These are phyloP conservation scores for Stichodactyla mertensii DNA, from an alignment of 64 coral and sea anemone genomes.

Conservation along the genomic window DNA sequence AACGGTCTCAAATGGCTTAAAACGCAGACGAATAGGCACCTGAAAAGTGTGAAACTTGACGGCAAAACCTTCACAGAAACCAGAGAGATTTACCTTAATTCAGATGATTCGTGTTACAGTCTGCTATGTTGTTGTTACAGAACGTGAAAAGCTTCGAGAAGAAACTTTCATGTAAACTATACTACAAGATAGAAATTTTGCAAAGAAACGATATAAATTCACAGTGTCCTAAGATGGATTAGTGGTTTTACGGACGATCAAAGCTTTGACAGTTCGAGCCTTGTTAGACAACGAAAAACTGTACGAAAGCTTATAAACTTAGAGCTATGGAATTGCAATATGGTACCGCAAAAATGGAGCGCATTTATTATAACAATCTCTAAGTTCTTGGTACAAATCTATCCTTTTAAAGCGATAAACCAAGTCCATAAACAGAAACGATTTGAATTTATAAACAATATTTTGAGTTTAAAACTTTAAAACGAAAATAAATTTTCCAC, in stretches of 20 bases:
- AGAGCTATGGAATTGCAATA: not conserved
- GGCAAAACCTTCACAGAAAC: not conserved
- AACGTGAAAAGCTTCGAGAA: not conserved
- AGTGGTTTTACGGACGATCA: not conserved
- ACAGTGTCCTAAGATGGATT: constrained; percentile 6
- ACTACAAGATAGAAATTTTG: not conserved
- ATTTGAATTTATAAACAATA: not conserved
- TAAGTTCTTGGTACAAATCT: not conserved
- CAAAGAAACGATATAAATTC: not conserved
- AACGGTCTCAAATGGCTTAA: not conserved
- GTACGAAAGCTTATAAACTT: not conserved
- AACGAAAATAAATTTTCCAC: too few species aligned
- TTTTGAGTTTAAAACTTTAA: not conserved
- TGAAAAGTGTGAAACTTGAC: not conserved
- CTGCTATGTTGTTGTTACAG: not conserved
- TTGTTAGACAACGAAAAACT: not conserved
- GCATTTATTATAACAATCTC: not conserved
- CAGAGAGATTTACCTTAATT: not conserved
- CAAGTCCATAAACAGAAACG: not conserved
- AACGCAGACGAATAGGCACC: not conserved
- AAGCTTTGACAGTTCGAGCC: not conserved
- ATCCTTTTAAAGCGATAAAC: not conserved
- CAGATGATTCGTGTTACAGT: not conserved
- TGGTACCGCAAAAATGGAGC: not conserved
- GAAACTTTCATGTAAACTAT: not conserved